phyloP scores from a whole-genome alignment of 2,888 invertebrate species.

The Chrysolina oricalcia region DNA sequence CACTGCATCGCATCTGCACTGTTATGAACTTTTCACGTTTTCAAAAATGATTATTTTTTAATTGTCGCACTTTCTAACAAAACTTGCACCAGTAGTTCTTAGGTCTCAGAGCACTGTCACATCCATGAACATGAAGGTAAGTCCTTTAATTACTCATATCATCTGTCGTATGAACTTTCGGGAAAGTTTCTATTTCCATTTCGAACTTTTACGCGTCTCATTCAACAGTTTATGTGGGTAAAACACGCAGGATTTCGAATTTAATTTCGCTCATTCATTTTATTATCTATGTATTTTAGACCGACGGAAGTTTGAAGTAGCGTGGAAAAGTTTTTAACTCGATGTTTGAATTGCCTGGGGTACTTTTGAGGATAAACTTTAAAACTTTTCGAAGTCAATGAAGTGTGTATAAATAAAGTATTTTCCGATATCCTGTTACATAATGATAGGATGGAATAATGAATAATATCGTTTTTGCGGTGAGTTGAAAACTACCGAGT shows the following conservation, averaged over 20 bases:
- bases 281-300: not conserved
- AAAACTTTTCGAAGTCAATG: slow-evolving; percentile 3
- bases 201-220: not conserved
- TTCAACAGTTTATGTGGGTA: slow-evolving; percentile 1
- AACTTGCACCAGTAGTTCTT: slow-evolving; percentile 32
- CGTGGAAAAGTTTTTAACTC: slow-evolving; percentile 11
- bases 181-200: too few relatives aligned
- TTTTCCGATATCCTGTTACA: too few relatives aligned
- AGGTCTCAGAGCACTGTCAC: slow-evolving; percentile 20
- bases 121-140: slow-evolving; percentile 28
- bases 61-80: slow-evolving; percentile 28
- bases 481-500: too few relatives aligned
- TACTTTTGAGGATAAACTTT: slow-evolving; percentile 1
- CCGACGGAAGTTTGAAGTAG: not conserved
- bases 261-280: slow-evolving; percentile 1
- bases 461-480: too few relatives aligned
- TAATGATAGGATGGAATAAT: too few relatives aligned
- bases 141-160: not conserved
- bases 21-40: slow-evolving; percentile 38
- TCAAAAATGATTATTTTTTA: slow-evolving; percentile 31
- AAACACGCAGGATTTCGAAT: not conserved
- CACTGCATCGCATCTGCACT: slow-evolving; percentile 38
- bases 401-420: not conserved
- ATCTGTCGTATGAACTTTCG: not conserved
- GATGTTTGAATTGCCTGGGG: not conserved